These are phyloP conservation scores for Eristalis arbustorum DNA, from an alignment of 2,888 invertebrate genomes.

Conservation along the genomic window DNA sequence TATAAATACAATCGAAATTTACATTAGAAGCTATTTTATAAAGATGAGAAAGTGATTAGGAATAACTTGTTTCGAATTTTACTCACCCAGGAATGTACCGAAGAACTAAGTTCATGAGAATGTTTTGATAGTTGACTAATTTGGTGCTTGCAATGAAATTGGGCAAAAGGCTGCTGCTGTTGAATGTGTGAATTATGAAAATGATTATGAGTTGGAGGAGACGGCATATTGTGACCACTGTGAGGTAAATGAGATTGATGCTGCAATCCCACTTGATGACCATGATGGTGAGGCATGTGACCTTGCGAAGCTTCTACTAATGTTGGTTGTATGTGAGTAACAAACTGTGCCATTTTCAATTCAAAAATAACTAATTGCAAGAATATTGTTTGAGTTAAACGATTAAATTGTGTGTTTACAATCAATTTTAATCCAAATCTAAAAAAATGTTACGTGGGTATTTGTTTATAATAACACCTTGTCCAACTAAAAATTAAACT, in stretches of 20 bases:
- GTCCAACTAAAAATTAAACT: too few relatives aligned
- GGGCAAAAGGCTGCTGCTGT: constrained; percentile 63
- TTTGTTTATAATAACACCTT: too few relatives aligned
- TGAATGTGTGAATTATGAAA: constrained; percentile 73
- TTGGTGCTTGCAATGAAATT: constrained; percentile 59
- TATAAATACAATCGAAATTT: neutral
- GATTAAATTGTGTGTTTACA: too few relatives aligned
- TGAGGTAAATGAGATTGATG: constrained; percentile 80
- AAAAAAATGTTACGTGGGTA: too few relatives aligned
- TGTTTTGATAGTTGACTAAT: constrained; percentile 58
- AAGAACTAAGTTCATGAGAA: constrained; percentile 39
- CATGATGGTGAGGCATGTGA: constrained; percentile 82
- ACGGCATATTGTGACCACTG: constrained; percentile 80
- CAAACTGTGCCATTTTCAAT: constrained; percentile 82
- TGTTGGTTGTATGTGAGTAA: constrained; percentile 83
- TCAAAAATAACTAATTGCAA: neutral
- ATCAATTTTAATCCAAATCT: too few relatives aligned
- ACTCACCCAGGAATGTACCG: constrained; percentile 51
- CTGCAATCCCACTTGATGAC: constrained; percentile 80
- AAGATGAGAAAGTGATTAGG: neutral
- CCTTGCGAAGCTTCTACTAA: constrained; percentile 82
- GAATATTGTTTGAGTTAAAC: too few relatives aligned
- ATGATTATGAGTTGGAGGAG: constrained; percentile 78
- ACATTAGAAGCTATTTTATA: neutral
- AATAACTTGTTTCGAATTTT: neutral